Evolutionary conservation across 1,140 invertebrate genomes (phyloP).

Genomic region (Anoplophora glabripennis): DNA sequence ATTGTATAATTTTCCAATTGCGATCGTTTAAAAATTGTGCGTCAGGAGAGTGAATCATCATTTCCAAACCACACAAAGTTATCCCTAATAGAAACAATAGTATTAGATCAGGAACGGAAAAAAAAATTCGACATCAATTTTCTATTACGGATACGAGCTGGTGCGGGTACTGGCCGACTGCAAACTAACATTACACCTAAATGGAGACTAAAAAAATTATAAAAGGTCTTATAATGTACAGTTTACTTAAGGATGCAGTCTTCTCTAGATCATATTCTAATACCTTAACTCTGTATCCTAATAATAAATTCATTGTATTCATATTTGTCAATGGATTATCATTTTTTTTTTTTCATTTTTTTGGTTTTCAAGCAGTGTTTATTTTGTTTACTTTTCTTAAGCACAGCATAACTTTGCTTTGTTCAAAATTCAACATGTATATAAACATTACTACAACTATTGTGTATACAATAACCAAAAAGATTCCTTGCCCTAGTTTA

Average conservation of each 20-base stretch:
- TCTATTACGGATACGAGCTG: conserved; percentile 7
- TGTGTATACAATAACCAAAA: conserved; percentile 36
- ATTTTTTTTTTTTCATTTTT: conserved; percentile 44
- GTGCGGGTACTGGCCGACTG: conserved; percentile 42
- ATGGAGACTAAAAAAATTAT: conserved; percentile 39
- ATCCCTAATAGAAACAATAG: too few species aligned
- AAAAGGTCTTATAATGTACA: conserved; percentile 44
- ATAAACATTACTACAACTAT: conserved; percentile 40
- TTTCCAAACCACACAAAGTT: too few species aligned
- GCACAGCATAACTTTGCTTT: conserved; percentile 36
- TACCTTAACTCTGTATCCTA: conserved; percentile 44
- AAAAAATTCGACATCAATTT: too few species aligned
- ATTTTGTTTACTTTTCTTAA: conserved; percentile 35
- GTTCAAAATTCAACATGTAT: conserved; percentile 34
- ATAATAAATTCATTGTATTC: conserved; percentile 50
- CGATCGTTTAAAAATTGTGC: too few species aligned
- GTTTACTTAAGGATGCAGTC: conserved; percentile 46
- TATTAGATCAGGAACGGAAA: too few species aligned
- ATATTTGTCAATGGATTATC: conserved; percentile 51
- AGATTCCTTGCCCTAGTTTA: conserved; percentile 17
- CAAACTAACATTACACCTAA: conserved; percentile 40
- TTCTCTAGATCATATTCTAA: conserved; percentile 44
- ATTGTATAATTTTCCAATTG: too few species aligned
- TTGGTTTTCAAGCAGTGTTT: conserved; percentile 40
- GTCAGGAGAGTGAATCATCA: too few species aligned